phyloP scores from a whole-genome alignment of 2,888 invertebrate genomes.

The Cephus rjabovi region DNA sequence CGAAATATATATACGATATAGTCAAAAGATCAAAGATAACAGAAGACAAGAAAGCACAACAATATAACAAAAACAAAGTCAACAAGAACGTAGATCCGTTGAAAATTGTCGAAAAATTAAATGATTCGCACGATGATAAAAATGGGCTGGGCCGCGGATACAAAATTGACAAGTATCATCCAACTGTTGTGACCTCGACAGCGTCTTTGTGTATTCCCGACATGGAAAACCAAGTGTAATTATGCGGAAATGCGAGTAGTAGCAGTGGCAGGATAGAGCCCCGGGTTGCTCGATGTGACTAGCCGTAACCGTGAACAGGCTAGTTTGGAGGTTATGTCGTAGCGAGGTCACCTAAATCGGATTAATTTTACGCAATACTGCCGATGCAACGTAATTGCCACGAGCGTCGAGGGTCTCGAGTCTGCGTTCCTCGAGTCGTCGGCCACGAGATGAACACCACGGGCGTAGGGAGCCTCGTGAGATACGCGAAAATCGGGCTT shows the following conservation, averaged over 20 bases:
- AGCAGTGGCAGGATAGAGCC: neutral
- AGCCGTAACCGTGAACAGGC: neutral
- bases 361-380: slow-evolving; percentile 64
- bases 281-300: neutral
- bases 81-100: neutral
- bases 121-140: slow-evolving; percentile 22
- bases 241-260: neutral
- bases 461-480: slow-evolving; percentile 52
- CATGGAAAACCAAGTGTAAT: neutral
- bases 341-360: slow-evolving; percentile 64
- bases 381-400: slow-evolving; percentile 51
- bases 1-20: neutral
- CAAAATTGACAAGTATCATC: neutral
- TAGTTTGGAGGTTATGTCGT: slow-evolving; percentile 50
- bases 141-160: slow-evolving; percentile 42
- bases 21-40: neutral
- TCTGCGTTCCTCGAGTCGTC: slow-evolving; percentile 28
- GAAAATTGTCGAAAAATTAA: neutral
- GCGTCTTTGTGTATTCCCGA: neutral
- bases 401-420: slow-evolving; percentile 30
- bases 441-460: slow-evolving; percentile 39
- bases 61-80: neutral
- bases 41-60: neutral
- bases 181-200: neutral
- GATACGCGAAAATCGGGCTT: slow-evolving; percentile 45